Percentiles rank a stretch among this genome's conserved stretches.
These are phyloP conservation scores for Ciona savignyi DNA, from an alignment of 23 tunicate species.

Conservation along the genomic window DNA sequence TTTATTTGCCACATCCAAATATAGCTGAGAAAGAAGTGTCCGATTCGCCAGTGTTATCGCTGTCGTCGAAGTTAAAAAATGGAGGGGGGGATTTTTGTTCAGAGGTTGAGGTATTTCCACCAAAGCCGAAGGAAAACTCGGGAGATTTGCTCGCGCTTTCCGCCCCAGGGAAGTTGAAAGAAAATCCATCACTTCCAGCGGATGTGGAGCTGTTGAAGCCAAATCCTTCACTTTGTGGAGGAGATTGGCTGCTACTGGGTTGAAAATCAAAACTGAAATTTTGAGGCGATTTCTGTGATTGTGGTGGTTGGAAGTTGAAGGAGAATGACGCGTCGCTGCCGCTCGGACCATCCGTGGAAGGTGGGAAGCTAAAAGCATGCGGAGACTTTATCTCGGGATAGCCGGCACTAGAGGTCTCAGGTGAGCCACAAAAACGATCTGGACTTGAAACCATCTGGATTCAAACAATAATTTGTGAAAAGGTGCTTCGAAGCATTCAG, in stretches of 20 bases:
- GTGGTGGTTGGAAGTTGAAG: not conserved
- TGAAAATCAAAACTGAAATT: not conserved
- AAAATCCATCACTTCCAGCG: not conserved
- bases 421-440: too few relatives aligned
- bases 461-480: too few relatives aligned
- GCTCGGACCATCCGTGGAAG: not conserved
- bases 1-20: not conserved
- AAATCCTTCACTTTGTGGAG: not conserved
- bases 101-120: not conserved
- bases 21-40: not conserved
- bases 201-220: not conserved
- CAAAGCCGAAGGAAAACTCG: not conserved
- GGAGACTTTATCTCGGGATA: not conserved
- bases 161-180: not conserved
- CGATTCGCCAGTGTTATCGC: not conserved
- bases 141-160: not conserved
- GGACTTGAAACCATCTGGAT: too few relatives aligned
- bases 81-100: not conserved
- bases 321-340: not conserved
- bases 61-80: not conserved
- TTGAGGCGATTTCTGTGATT: not conserved
- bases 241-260: not conserved
- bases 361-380: not conserved
- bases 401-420: not conserved
- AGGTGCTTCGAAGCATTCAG: too few relatives aligned